Percentiles rank a stretch among this genome's conserved stretches.
These are phyloP conservation scores for Rousettus madagascariensis DNA, from an alignment of 2,797 vertebrate species.

Conservation along the genomic window DNA sequence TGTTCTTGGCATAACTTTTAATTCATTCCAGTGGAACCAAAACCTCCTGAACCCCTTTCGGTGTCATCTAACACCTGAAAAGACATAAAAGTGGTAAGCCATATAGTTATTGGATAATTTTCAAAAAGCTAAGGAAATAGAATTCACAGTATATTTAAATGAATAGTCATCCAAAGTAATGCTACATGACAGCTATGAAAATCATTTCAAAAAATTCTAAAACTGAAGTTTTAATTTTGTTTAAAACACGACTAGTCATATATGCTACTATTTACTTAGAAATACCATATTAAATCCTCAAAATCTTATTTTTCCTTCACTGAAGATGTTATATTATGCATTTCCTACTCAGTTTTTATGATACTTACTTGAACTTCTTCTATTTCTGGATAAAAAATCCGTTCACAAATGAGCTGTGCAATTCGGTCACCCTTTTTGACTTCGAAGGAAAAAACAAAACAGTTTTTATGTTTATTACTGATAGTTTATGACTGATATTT, in stretches of 20 bases:
- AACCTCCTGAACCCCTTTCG: slow-evolving; percentile 91
- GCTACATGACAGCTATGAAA: not conserved
- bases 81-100: slow-evolving; percentile 60
- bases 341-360: not conserved
- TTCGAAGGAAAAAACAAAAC: slow-evolving; percentile 75
- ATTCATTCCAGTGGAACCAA: slow-evolving; percentile 95
- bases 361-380: slow-evolving; percentile 91
- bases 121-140: not conserved
- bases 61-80: slow-evolving; percentile 93
- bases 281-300: not conserved
- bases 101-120: not conserved
- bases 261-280: not conserved
- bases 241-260: not conserved
- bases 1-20: slow-evolving; percentile 73
- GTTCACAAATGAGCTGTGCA: slow-evolving; percentile 98
- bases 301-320: not conserved
- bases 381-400: slow-evolving; percentile 94
- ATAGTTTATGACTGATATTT: slow-evolving; percentile 2
- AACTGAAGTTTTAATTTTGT: not conserved
- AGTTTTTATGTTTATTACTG: not conserved
- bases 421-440: slow-evolving; percentile 96
- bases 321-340: not conserved
- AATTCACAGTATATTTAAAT: slow-evolving; percentile 24
- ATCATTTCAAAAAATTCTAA: slow-evolving; percentile 11
- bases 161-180: not conserved